Evolutionary conservation across 2,797 vertebrate species (phyloP).

Genomic region (Sebastes vulpes): DNA sequence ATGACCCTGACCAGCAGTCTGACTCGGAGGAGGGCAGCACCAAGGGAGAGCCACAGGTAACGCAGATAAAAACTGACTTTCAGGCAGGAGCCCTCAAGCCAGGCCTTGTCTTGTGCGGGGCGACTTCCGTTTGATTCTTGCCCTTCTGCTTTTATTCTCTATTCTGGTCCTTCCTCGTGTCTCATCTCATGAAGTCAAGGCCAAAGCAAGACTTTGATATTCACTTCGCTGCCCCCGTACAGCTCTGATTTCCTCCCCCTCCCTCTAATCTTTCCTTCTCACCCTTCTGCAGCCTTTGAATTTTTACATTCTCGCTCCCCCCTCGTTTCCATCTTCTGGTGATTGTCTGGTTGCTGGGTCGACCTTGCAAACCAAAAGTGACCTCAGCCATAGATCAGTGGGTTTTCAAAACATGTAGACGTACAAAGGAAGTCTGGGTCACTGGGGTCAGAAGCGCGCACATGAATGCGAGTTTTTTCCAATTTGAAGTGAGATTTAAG

Average conservation of each 20-base stretch:
- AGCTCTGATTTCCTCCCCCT: slow-evolving; percentile 29
- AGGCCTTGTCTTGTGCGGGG: neutral
- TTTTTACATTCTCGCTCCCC: slow-evolving; percentile 3
- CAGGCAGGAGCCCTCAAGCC: slow-evolving; percentile 2
- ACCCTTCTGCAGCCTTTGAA: slow-evolving; percentile 34
- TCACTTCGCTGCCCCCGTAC: neutral
- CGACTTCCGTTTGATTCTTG: slow-evolving; percentile 4
- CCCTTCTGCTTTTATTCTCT: neutral
- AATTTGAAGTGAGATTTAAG: neutral
- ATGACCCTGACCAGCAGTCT: slow-evolving; percentile 93
- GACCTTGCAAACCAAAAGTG: slow-evolving; percentile 25
- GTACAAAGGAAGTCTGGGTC: slow-evolving; percentile 28
- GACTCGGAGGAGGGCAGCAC: slow-evolving; percentile 95
- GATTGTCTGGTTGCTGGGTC: slow-evolving; percentile 58
- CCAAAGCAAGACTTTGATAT: slow-evolving; percentile 49
- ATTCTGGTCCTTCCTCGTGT: neutral
- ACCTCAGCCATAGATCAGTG: slow-evolving; percentile 7
- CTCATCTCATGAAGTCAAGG: slow-evolving; percentile 33
- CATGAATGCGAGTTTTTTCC: neutral
- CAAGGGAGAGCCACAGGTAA: slow-evolving; percentile 93
- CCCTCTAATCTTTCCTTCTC: neutral
- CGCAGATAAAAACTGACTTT: neutral
- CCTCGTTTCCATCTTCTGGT: slow-evolving; percentile 50
- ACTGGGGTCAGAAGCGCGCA: neutral
- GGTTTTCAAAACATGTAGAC: slow-evolving; percentile 32